phyloP scores from a whole-genome alignment of 92 coral and sea anemone genomes.

The Porites divaricata region DNA sequence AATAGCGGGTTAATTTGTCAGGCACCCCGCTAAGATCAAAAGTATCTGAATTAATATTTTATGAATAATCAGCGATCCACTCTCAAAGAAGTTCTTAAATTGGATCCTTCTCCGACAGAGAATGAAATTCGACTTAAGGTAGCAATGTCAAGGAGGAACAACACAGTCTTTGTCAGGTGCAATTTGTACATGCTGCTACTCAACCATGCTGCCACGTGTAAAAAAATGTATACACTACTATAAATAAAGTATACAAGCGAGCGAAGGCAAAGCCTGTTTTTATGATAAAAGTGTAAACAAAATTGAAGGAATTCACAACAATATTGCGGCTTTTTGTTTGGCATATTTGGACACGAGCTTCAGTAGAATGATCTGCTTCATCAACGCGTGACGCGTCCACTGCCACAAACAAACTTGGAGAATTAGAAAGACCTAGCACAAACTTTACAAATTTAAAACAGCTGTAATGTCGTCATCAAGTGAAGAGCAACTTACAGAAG shows the following conservation, averaged over 20 bases:
- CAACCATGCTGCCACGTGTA: constrained; percentile 4
- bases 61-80: not conserved
- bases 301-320: constrained; percentile 10
- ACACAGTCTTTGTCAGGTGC: not conserved
- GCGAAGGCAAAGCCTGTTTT: not conserved
- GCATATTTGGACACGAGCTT: not conserved
- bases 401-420: not conserved
- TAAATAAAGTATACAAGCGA: not conserved
- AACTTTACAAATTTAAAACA: not conserved
- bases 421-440: not conserved
- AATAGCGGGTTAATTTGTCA: not conserved
- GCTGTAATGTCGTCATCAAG: constrained; percentile 9
- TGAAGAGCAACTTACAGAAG: constrained; percentile 27
- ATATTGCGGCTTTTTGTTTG: not conserved
- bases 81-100: not conserved
- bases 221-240: constrained; percentile 3
- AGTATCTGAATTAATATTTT: not conserved
- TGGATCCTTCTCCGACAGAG: not conserved
- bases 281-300: constrained; percentile 12
- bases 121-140: not conserved
- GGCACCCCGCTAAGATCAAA: not conserved
- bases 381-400: not conserved
- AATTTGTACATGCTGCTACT: not conserved
- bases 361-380: not conserved
- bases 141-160: no score